Evolutionary conservation across 1,140 invertebrate species (phyloP).

Genomic region (Lucilia cuprina): DNA sequence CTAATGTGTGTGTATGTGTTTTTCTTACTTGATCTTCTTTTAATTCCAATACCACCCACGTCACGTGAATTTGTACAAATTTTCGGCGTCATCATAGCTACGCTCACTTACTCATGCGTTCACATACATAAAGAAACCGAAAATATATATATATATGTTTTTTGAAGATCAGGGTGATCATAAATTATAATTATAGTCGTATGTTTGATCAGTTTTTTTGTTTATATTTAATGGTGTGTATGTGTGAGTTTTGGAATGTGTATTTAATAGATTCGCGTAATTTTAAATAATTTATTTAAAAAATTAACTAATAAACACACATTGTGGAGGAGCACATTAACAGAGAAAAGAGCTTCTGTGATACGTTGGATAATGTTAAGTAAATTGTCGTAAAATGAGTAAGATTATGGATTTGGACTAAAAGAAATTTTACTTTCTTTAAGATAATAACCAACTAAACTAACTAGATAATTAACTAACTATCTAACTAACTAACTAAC

Average conservation of each 20-base stretch:
- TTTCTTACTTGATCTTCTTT: background rate
- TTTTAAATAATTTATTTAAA: background rate
- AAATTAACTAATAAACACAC: background rate
- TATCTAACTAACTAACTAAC: too few species aligned
- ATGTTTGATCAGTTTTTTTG: background rate
- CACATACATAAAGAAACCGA: background rate
- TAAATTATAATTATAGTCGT: background rate
- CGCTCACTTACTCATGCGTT: background rate
- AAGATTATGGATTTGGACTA: too few species aligned
- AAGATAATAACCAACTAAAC: too few species aligned
- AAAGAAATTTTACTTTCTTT: too few species aligned
- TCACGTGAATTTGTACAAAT: background rate
- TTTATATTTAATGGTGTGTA: background rate
- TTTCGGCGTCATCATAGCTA: background rate
- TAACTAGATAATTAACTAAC: too few species aligned
- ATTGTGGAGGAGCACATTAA: background rate
- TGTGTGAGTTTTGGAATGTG: too few species aligned
- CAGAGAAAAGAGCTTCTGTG: background rate
- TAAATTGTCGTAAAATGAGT: too few species aligned
- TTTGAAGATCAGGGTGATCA: slow-evolving; percentile 1
- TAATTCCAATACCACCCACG: background rate
- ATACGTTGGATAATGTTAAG: background rate
- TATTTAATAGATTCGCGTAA: background rate
- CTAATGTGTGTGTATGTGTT: background rate
- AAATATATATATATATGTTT: background rate